phyloP scores from a whole-genome alignment of 1,140 invertebrate species.

The Spodoptera frugiperda region DNA sequence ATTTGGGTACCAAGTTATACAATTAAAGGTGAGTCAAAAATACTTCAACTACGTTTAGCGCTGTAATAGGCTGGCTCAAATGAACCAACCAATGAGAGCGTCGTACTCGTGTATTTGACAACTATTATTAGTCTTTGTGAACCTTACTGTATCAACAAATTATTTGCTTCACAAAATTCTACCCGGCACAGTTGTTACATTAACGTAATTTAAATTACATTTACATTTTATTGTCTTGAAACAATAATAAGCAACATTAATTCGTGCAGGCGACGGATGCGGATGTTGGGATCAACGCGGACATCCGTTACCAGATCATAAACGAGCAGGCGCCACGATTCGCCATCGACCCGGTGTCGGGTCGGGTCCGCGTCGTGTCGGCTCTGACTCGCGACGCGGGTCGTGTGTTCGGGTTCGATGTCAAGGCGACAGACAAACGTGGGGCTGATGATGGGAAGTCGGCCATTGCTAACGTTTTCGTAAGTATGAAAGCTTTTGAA shows the following conservation, averaged over 20 bases:
- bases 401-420: conserved; percentile 93
- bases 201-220: neutral
- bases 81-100: too few relatives aligned
- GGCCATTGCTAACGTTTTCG: conserved; percentile 93
- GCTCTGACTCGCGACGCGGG: conserved; percentile 89
- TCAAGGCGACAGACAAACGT: conserved; percentile 93
- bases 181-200: too few relatives aligned
- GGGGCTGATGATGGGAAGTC: conserved; percentile 93
- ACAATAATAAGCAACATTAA: neutral
- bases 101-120: neutral
- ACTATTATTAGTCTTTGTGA: neutral
- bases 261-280: conserved; percentile 89
- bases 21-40: conserved; percentile 86
- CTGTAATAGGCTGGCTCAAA: too few relatives aligned
- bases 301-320: conserved; percentile 92
- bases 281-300: conserved; percentile 91
- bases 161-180: too few relatives aligned
- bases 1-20: conserved; percentile 93
- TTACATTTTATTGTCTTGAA: too few relatives aligned
- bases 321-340: conserved; percentile 90
- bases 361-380: conserved; percentile 90
- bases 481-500: conserved; percentile 84
- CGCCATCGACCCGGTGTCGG: conserved; percentile 91
- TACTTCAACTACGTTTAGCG: too few relatives aligned
- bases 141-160: too few relatives aligned